Conservation (phyloP, 2,797 vertebrate genomes). For the Gila robusta region DNA sequence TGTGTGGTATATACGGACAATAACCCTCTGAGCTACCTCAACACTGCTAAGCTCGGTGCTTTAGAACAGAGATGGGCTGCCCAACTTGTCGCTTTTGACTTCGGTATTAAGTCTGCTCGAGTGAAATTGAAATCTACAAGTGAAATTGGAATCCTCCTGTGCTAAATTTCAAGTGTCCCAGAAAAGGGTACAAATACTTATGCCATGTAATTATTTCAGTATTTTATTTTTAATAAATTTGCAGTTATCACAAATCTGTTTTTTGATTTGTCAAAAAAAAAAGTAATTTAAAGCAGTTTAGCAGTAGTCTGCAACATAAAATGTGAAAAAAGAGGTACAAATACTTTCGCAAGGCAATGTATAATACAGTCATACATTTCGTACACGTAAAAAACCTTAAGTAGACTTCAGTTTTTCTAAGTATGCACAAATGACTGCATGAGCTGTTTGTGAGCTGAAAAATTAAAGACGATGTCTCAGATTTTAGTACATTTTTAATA, state of each 20-base stretch:
- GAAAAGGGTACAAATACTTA: not conserved
- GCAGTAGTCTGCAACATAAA: not conserved
- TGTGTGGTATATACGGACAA: too few relatives aligned
- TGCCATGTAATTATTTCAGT: not conserved
- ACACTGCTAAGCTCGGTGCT: too few relatives aligned
- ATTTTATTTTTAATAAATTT: not conserved
- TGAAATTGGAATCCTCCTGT: not conserved
- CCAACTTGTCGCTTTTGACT: too few relatives aligned
- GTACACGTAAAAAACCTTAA: not conserved
- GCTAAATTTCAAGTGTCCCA: not conserved
- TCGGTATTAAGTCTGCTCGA: too few relatives aligned
- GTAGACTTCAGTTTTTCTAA: not conserved
- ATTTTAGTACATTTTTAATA: slow-evolving; percentile 37
- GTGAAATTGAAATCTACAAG: not conserved
- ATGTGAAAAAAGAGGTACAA: not conserved
- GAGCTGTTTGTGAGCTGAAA: slow-evolving; percentile 26
- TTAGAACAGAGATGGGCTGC: too few relatives aligned
- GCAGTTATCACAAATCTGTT: too few relatives aligned
- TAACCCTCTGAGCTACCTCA: too few relatives aligned
- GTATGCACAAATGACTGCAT: slow-evolving; percentile 14
- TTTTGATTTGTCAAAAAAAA: too few relatives aligned
- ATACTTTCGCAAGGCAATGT: not conserved
- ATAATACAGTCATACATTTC: not conserved
- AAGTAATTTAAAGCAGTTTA: too few relatives aligned
- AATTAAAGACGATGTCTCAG: slow-evolving; percentile 14